phyloP scores from a whole-genome alignment of 2,888 invertebrate species.

The Hypsopygia costalis region DNA sequence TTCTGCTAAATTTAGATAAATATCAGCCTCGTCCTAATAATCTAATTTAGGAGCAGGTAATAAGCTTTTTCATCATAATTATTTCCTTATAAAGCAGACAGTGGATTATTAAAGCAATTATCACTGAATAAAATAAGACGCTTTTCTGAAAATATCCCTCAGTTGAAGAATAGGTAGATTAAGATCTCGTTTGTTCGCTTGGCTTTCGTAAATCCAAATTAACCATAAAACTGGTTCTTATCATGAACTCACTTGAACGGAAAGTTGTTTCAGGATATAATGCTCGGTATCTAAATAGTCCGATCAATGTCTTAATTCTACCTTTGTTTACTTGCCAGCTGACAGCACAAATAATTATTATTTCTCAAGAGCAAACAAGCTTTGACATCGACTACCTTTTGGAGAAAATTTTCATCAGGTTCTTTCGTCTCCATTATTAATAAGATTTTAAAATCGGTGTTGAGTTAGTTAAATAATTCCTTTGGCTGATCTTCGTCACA shows the following conservation, averaged over 20 bases:
- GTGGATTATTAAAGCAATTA: conserved; percentile 32
- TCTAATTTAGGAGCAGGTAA: too few species aligned
- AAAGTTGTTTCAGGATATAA: not conserved
- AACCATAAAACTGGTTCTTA: conserved; percentile 19
- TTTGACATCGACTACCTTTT: too few species aligned
- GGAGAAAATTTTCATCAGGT: too few species aligned
- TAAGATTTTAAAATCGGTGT: too few species aligned
- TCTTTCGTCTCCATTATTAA: too few species aligned
- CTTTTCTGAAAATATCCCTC: conserved; percentile 13
- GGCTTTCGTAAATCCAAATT: conserved; percentile 49
- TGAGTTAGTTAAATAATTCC: too few species aligned
- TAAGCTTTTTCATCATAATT: conserved; percentile 18
- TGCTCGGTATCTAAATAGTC: not conserved
- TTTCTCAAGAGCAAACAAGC: too few species aligned
- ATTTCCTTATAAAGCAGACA: too few species aligned
- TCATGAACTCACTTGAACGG: not conserved
- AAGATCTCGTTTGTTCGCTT: conserved; percentile 49
- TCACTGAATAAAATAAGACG: conserved; percentile 30
- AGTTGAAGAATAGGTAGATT: conserved; percentile 31
- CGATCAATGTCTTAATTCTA: not conserved
- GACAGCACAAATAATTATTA: too few species aligned
- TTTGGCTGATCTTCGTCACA: too few species aligned
- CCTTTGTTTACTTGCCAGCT: not conserved
- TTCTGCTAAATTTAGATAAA: too few species aligned
- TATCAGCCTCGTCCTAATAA: too few species aligned